These are phyloP conservation scores for Cyphomyrmex costatus DNA, from an alignment of 1,140 invertebrate genomes.

Conservation along the genomic window DNA sequence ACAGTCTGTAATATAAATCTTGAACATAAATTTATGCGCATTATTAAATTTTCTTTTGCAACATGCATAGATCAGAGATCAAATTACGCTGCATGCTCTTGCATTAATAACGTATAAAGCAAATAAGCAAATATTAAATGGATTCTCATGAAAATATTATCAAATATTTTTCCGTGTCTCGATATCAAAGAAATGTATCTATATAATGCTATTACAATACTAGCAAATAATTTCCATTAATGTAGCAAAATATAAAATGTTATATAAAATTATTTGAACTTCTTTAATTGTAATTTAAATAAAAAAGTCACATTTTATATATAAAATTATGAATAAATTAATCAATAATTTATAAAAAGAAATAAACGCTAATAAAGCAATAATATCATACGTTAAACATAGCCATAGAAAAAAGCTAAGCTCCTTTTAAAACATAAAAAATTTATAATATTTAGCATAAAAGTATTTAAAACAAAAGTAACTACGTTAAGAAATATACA, in stretches of 20 bases:
- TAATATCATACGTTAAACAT: neutral
- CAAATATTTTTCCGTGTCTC: neutral
- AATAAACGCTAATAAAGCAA: neutral
- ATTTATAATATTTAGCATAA: neutral
- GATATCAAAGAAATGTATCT: neutral
- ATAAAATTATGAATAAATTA: neutral
- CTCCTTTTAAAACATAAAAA: neutral
- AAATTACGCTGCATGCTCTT: neutral
- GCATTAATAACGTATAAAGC: conserved; percentile 1
- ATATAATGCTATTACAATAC: neutral
- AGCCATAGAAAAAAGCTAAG: neutral
- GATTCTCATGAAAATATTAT: neutral
- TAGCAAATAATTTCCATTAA: conserved; percentile 1
- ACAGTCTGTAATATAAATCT: conserved; percentile 33
- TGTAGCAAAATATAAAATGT: neutral
- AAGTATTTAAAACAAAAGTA: neutral
- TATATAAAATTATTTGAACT: neutral
- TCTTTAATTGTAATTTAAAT: conserved; percentile 5
- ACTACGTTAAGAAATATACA: neutral
- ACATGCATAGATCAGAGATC: neutral
- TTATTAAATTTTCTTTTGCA: conserved; percentile 13
- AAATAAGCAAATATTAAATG: conserved; percentile 18
- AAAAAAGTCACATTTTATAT: neutral
- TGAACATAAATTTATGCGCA: neutral
- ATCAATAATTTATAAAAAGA: neutral